These are phyloP conservation scores for Ochotona curzoniae DNA, from an alignment of 2,113 vertebrate genomes.

Conservation along the genomic window DNA sequence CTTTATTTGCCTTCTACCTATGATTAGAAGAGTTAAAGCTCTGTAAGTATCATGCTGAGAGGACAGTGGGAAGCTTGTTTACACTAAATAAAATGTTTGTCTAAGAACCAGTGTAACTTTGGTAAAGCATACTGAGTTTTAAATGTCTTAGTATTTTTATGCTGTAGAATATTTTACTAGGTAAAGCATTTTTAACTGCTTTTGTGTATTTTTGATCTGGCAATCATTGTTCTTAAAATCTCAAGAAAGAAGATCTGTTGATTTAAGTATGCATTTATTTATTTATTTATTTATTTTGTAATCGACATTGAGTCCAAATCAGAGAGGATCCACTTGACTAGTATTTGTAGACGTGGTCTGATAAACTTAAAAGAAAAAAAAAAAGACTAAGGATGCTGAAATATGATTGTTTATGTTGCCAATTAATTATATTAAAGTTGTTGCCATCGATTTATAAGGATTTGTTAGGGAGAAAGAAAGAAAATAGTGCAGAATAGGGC, in stretches of 20 bases:
- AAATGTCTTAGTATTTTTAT: background rate
- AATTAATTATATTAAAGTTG: background rate
- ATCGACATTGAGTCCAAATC: background rate
- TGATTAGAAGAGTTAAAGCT: background rate
- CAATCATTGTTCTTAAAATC: background rate
- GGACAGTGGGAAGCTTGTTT: too few relatives aligned
- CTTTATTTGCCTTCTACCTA: background rate
- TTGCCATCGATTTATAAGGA: background rate
- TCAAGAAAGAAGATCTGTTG: background rate
- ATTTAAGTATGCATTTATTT: background rate
- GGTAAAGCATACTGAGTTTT: background rate
- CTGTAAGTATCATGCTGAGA: too few relatives aligned
- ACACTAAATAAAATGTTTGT: too few relatives aligned
- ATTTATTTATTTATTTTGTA: too few relatives aligned
- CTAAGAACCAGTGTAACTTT: too few relatives aligned
- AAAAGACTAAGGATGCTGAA: background rate
- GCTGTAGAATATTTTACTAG: background rate
- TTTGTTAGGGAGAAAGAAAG: background rate
- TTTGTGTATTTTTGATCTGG: background rate
- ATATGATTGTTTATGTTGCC: background rate
- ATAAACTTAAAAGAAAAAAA: background rate
- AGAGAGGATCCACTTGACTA: background rate
- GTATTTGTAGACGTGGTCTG: background rate
- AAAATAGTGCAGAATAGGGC: background rate
- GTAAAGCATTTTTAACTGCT: background rate